Evolutionary conservation across 2,888 invertebrate genomes (phyloP).

Genomic region (Villa cingulata): DNA sequence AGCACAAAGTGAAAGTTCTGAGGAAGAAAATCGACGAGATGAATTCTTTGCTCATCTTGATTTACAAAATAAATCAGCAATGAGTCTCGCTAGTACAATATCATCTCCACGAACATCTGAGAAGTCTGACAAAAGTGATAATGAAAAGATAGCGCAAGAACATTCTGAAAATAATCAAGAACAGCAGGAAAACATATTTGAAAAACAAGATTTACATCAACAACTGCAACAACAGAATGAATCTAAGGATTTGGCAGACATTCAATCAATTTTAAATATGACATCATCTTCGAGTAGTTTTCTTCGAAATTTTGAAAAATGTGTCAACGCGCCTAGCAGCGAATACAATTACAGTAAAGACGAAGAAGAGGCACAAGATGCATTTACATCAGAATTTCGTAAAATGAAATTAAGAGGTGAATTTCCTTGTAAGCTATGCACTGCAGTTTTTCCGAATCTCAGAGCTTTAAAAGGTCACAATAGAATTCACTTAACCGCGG

Average conservation of each 20-base stretch:
- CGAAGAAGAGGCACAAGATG: slow-evolving; percentile 68
- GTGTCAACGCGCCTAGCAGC: slow-evolving; percentile 32
- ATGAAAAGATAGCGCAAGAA: slow-evolving; percentile 13
- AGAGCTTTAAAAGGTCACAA: slow-evolving; percentile 85
- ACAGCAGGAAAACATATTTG: slow-evolving; percentile 19
- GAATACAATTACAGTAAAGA: slow-evolving; percentile 36
- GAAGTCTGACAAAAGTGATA: slow-evolving; percentile 20
- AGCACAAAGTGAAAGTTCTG: slow-evolving; percentile 24
- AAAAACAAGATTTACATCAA: background rate
- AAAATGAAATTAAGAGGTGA: slow-evolving; percentile 80
- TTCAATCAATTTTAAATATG: slow-evolving; percentile 68
- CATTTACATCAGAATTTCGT: slow-evolving; percentile 72
- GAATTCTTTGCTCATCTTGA: slow-evolving; percentile 73
- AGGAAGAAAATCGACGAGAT: slow-evolving; percentile 51
- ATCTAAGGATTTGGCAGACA: slow-evolving; percentile 69
- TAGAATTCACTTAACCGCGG: slow-evolving; percentile 66
- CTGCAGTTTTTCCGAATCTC: slow-evolving; percentile 74
- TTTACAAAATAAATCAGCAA: slow-evolving; percentile 54
- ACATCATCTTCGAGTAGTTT: slow-evolving; percentile 48
- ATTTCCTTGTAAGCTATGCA: slow-evolving; percentile 82
- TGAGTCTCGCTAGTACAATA: slow-evolving; percentile 37
- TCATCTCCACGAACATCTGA: slow-evolving; percentile 33
- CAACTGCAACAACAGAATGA: slow-evolving; percentile 39
- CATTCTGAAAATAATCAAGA: background rate
- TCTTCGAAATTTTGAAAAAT: slow-evolving; percentile 45